phyloP scores from a whole-genome alignment of 1,140 invertebrate species.

The Drosophila sucinea region DNA sequence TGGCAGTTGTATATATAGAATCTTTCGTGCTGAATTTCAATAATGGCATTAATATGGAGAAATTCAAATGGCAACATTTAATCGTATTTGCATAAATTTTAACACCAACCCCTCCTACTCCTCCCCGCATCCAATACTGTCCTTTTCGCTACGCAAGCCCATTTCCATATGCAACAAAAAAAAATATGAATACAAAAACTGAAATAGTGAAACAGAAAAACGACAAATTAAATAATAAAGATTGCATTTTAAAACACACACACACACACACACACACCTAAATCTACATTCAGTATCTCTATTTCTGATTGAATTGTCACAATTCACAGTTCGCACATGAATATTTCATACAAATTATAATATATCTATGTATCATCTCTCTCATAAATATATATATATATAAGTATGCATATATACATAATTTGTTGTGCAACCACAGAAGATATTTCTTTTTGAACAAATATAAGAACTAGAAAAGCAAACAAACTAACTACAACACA shows the following conservation, averaged over 20 bases:
- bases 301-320: constrained; percentile 73
- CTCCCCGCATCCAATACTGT: neutral
- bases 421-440: constrained; percentile 38
- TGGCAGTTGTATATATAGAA: no score
- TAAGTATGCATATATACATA: constrained; percentile 35
- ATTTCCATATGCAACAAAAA: neutral
- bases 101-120: neutral
- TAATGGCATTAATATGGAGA: neutral
- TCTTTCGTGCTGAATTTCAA: no score
- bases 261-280: constrained; percentile 8
- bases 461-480: constrained; percentile 29
- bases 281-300: constrained; percentile 15
- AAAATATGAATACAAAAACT: neutral
- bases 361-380: neutral
- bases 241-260: constrained; percentile 51
- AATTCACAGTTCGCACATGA: constrained; percentile 43
- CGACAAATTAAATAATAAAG: constrained; percentile 72
- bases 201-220: constrained; percentile 41
- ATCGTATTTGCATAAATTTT: constrained; percentile 70
- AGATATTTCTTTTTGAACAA: constrained; percentile 41
- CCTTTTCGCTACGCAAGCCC: neutral
- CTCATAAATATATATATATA: constrained; percentile 8
- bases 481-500: constrained; percentile 29
- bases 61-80: constrained; percentile 63
- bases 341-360: constrained; percentile 25